These are phyloP conservation scores for Bombus superbus DNA, from an alignment of 1,140 invertebrate species.

Conservation along the genomic window DNA sequence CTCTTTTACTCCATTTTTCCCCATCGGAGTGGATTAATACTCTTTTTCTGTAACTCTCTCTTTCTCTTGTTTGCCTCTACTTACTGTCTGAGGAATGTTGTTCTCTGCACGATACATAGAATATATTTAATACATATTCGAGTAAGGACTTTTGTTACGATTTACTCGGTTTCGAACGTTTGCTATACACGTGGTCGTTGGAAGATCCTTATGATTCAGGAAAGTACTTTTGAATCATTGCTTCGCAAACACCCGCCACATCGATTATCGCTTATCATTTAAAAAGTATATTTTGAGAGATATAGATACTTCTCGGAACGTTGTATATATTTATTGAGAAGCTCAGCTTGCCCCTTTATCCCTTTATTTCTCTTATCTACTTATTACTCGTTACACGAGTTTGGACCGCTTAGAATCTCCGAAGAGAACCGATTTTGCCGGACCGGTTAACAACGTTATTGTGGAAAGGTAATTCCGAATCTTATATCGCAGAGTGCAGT, in stretches of 20 bases:
- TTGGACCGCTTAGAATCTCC: slow-evolving; percentile 19
- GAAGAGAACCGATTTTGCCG: slow-evolving; percentile 15
- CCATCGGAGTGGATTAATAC: slow-evolving; percentile 12
- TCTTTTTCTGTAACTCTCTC: slow-evolving; percentile 7
- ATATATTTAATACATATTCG: slow-evolving; percentile 9
- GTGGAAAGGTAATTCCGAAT: slow-evolving; percentile 35
- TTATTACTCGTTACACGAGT: slow-evolving; percentile 11
- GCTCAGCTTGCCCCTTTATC: slow-evolving; percentile 18
- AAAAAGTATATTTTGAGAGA: background rate
- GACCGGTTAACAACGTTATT: slow-evolving; percentile 23
- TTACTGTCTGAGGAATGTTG: slow-evolving; percentile 76
- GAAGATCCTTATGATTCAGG: slow-evolving; percentile 37
- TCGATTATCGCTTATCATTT: slow-evolving; percentile 28
- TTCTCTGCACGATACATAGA: slow-evolving; percentile 74
- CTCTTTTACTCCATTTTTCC: background rate
- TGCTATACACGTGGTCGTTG: slow-evolving; percentile 17
- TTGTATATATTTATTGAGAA: slow-evolving; percentile 28
- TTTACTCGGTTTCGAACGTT: slow-evolving; percentile 24
- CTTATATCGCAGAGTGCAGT: slow-evolving; percentile 20
- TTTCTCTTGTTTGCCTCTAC: slow-evolving; percentile 46
- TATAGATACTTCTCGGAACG: slow-evolving; percentile 5
- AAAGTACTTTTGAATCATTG: slow-evolving; percentile 38
- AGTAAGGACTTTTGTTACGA: background rate
- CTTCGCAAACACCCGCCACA: slow-evolving; percentile 27
- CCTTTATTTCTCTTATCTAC: background rate